These are phyloP conservation scores for Graptemys geographica DNA, from an alignment of 2,797 vertebrate species.

Conservation along the genomic window DNA sequence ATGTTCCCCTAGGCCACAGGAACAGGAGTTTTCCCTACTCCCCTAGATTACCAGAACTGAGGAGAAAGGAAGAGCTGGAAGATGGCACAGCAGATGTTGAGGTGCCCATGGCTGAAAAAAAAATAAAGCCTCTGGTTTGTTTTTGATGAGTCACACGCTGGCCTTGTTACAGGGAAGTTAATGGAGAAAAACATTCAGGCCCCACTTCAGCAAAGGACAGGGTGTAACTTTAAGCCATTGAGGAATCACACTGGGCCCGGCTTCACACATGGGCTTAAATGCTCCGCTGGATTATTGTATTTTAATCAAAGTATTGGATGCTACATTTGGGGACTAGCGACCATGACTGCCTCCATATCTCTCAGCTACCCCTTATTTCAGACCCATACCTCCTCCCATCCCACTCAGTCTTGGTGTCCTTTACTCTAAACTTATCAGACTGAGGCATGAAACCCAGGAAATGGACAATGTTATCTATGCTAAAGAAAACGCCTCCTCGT, in stretches of 20 bases:
- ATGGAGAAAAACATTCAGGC: neutral
- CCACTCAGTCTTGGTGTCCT: neutral
- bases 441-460: neutral
- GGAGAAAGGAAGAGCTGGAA: neutral
- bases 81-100: neutral
- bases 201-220: neutral
- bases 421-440: neutral
- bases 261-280: neutral
- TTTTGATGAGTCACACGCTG: neutral
- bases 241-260: fast-evolving
- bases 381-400: neutral
- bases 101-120: neutral
- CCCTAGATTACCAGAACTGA: neutral
- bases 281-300: neutral
- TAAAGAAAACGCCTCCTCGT: fast-evolving
- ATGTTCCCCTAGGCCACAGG: no score
- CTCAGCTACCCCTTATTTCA: neutral
- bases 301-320: neutral
- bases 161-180: neutral
- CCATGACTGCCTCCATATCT: neutral
- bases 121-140: neutral
- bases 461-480: neutral
- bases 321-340: neutral
- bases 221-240: neutral
- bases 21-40: no score